A percentile compares a stretch with the other conserved stretches of the same genome.
Conservation (phyloP, 2,888 invertebrate species). For the Candidula unifasciata region DNA sequence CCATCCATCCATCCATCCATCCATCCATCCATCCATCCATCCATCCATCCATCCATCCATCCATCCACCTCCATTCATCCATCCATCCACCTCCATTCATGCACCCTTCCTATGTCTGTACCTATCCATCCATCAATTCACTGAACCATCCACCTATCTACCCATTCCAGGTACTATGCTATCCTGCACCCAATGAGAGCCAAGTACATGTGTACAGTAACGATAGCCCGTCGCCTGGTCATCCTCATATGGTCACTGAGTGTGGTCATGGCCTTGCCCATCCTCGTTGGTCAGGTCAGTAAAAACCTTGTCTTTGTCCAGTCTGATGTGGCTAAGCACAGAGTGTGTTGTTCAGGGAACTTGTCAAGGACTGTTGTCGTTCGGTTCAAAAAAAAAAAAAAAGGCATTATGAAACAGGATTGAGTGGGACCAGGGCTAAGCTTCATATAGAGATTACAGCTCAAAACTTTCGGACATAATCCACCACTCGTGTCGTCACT, state of each 20-base stretch:
- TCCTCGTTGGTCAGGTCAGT: slow-evolving; percentile 82
- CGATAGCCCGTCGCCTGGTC: slow-evolving; percentile 83
- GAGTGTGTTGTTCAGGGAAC: not conserved
- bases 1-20: too few relatives aligned
- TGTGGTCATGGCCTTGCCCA: slow-evolving; percentile 82
- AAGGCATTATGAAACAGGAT: too few relatives aligned
- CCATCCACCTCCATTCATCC: slow-evolving; percentile 38
- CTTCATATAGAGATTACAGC: too few relatives aligned
- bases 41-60: slow-evolving; percentile 27
- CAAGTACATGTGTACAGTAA: slow-evolving; percentile 84
- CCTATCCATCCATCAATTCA: too few relatives aligned
- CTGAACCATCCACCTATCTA: not conserved
- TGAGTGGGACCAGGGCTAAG: too few relatives aligned
- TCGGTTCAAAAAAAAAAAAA: too few relatives aligned
- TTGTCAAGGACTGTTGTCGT: too few relatives aligned
- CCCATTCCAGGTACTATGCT: slow-evolving; percentile 83
- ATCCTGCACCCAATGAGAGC: slow-evolving; percentile 86
- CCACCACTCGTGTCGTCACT: too few relatives aligned
- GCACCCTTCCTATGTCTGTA: not conserved
- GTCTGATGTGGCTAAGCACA: too few relatives aligned
- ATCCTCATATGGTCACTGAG: slow-evolving; percentile 82
- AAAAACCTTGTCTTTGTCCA: not conserved
- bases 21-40: slow-evolving; percentile 1
- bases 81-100: slow-evolving; percentile 35
- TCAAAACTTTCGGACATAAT: too few relatives aligned